Evolutionary conservation across 2,113 vertebrate genomes (phyloP).

Genomic region (Coregonus clupeaformis): DNA sequence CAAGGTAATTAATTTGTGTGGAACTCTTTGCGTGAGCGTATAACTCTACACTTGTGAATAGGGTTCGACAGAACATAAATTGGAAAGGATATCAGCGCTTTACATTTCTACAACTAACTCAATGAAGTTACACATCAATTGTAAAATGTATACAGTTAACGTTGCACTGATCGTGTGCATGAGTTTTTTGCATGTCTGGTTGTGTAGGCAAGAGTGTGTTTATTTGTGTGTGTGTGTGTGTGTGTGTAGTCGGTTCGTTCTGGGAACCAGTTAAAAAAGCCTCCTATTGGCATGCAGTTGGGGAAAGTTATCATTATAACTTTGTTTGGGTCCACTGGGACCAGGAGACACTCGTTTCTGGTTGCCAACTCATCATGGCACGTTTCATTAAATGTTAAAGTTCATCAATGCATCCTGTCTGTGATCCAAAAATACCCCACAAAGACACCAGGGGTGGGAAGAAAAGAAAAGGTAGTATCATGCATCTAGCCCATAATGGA

Average conservation of each 20-base stretch:
- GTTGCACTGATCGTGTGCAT: not conserved
- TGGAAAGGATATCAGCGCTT: not conserved
- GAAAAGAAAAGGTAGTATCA: conserved; percentile 48
- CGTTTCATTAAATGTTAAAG: conserved; percentile 68
- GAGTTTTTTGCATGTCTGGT: not conserved
- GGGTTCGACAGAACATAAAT: not conserved
- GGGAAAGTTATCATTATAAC: conserved; percentile 70
- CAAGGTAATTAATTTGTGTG: no score
- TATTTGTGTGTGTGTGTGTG: not conserved
- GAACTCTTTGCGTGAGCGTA: no score
- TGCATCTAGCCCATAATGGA: conserved; percentile 43
- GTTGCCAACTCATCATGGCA: conserved; percentile 62
- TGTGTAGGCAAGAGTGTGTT: no score
- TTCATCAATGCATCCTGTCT: conserved; percentile 55
- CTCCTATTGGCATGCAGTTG: conserved; percentile 56
- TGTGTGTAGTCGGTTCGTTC: conserved; percentile 8
- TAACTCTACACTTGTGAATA: no score
- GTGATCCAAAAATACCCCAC: conserved; percentile 46
- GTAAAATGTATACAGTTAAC: not conserved
- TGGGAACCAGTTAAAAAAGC: conserved; percentile 59
- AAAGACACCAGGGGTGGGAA: conserved; percentile 47
- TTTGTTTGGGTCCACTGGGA: conserved; percentile 60
- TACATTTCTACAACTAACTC: not conserved
- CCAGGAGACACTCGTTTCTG: conserved; percentile 53
- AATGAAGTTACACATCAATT: not conserved